Base-by-base conservation (phyloP, 2,113 vertebrate species). In the Bubo scandiacus region DNA sequence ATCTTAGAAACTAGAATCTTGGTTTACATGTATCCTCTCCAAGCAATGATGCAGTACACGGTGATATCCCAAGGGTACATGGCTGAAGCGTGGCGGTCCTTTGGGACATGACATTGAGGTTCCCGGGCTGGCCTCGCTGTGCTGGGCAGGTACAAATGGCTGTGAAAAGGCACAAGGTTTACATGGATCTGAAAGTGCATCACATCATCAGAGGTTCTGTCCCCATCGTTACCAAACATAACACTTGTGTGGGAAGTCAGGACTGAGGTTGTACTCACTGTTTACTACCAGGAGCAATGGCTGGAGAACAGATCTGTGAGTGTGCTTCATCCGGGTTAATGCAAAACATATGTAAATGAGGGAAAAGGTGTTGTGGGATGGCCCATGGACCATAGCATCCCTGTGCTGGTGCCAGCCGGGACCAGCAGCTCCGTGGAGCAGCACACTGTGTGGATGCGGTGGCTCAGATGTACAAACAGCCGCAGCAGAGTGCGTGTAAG, bases 171-270 rank as follows among this genome's bases (percentile, higher is more conserved):
- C 40, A 30, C 15, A 5, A 17, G 22, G 26, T 40, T 54, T 55
- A 8, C 13, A 2, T 3, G 40, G 26, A 9, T 23, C 72, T 54
- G 14, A 18, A n/a, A 36, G 52, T 5, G 8, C 29, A 4, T 58
- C 42, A 4, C 36, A 13, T 36, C 20, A 5, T 18, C 52, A 15
- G 52, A 15, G 38, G 19, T 20, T 75, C 14, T 5, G 16, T 26
- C n/a, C 58, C 63, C 36, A 8, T 18, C 2, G 0, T 22, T n/a
- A 21, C 63, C 2, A 2, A 61, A 9, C 0, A 2, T 4, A 23
- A 10, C 45, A 27, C 30, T 32, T 12, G 25, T 18, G 65, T 2
- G 1, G 32, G 27, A 43, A n/a, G 15, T 20, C 6, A 1, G 32
- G 32, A 26, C 63, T 54, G 63, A 59, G 62, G 16, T 62, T 45